Conservation (phyloP, 2,888 invertebrate genomes). For the Xiphydria camelus region DNA sequence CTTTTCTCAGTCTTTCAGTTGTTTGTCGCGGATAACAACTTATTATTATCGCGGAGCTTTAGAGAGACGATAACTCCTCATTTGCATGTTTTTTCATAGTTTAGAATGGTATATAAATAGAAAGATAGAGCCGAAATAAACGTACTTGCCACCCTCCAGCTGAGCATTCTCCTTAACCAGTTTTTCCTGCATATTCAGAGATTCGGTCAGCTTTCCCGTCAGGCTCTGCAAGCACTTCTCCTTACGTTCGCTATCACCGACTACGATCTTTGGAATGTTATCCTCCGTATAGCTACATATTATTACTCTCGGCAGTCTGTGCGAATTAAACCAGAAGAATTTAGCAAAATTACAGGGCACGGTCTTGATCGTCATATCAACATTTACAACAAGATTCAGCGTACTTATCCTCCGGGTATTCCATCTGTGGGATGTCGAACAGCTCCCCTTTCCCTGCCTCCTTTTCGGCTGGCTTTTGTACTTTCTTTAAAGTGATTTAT, state of each 20-base stretch:
- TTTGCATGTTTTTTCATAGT: slow-evolving; percentile 12
- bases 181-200: slow-evolving; percentile 71
- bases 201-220: slow-evolving; percentile 65
- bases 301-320: slow-evolving; percentile 60
- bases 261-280: slow-evolving; percentile 62
- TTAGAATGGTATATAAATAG: no score
- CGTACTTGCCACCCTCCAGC: slow-evolving; percentile 69
- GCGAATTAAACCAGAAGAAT: background rate
- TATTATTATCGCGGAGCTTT: background rate
- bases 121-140: slow-evolving; percentile 19
- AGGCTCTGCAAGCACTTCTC: slow-evolving; percentile 46
- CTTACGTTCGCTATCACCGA: slow-evolving; percentile 57
- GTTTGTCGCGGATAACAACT: no score
- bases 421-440: slow-evolving; percentile 41
- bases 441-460: slow-evolving; percentile 10
- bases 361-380: background rate
- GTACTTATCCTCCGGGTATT: slow-evolving; percentile 49
- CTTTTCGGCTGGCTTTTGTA: slow-evolving; percentile 2
- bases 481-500: no score
- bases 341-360: background rate
- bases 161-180: slow-evolving; percentile 69
- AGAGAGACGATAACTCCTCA: background rate
- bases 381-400: slow-evolving; percentile 12
- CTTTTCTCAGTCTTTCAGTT: no score
- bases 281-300: slow-evolving; percentile 61